Conservation (phyloP, 1,140 invertebrate species). For the Drosophila burlai region DNA sequence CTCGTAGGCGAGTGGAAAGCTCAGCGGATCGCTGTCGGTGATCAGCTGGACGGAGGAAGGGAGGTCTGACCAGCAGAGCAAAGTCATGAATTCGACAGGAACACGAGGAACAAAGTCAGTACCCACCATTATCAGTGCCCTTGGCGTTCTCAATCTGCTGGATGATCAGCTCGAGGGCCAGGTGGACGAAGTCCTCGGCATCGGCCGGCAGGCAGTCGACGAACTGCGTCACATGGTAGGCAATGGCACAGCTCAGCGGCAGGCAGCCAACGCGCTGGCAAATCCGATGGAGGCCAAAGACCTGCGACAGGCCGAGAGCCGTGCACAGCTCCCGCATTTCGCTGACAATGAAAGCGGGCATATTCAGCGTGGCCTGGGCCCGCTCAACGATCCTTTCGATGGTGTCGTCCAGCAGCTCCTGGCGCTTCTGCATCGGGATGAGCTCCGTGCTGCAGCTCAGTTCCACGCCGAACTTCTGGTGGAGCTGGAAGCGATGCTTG, state of each 20-base stretch:
- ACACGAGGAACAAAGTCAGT: too few relatives aligned
- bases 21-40: constrained; percentile 67
- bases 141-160: constrained; percentile 71
- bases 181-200: constrained; percentile 61
- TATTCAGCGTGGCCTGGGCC: constrained; percentile 65
- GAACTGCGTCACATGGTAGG: constrained; percentile 64
- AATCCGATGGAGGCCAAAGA: constrained; percentile 64
- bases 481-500: constrained; percentile 62
- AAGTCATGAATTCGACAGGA: not conserved
- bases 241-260: constrained; percentile 70
- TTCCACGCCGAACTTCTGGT: constrained; percentile 60
- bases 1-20: constrained; percentile 74
- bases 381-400: constrained; percentile 69
- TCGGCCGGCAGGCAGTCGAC: constrained; percentile 63
- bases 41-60: constrained; percentile 52
- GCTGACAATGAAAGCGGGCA: constrained; percentile 60
- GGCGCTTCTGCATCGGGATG: constrained; percentile 42
- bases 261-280: constrained; percentile 68
- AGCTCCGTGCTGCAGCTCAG: constrained; percentile 52
- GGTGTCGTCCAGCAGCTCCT: constrained; percentile 59
- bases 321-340: constrained; percentile 66
- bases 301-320: constrained; percentile 56
- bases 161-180: constrained; percentile 70
- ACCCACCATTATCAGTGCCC: constrained; percentile 47
- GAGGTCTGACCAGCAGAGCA: constrained; percentile 9